These are phyloP conservation scores for Leiothrix lutea DNA, from an alignment of 2,113 vertebrate species.

Conservation along the genomic window DNA sequence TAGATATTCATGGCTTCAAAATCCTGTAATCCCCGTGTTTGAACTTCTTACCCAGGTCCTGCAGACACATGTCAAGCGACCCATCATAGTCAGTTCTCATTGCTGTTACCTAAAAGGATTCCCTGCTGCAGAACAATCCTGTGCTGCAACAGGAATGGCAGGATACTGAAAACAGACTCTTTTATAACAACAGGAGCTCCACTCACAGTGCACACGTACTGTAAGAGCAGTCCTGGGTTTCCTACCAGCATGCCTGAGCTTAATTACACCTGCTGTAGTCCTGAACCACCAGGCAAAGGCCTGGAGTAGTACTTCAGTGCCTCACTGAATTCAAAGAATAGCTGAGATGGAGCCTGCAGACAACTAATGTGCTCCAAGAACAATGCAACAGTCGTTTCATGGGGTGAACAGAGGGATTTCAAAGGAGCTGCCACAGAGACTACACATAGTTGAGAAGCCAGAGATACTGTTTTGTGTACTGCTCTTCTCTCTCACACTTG, in stretches of 20 bases:
- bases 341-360: conserved; percentile 27
- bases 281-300: conserved; percentile 22
- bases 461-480: conserved; percentile 5
- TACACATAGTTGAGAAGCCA: neutral
- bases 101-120: conserved; percentile 26
- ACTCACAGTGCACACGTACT: neutral
- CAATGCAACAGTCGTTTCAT: neutral
- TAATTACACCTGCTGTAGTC: conserved; percentile 43
- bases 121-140: conserved; percentile 8
- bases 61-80: neutral
- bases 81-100: neutral
- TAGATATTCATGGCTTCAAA: neutral
- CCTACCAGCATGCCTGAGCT: conserved; percentile 28
- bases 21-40: neutral
- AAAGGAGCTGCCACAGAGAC: neutral
- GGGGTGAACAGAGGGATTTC: neutral
- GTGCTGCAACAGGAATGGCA: neutral
- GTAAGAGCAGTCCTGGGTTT: conserved; percentile 16
- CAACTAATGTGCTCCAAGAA: conserved; percentile 21
- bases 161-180: conserved; percentile 21
- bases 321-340: conserved; percentile 33
- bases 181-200: conserved; percentile 35
- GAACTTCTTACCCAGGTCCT: neutral
- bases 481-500: neutral
- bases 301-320: conserved; percentile 7